A percentile compares a stretch with the other conserved stretches of the same genome.
phyloP scores from a whole-genome alignment of 1,140 invertebrate species.

The Lordiphosa collinella region DNA sequence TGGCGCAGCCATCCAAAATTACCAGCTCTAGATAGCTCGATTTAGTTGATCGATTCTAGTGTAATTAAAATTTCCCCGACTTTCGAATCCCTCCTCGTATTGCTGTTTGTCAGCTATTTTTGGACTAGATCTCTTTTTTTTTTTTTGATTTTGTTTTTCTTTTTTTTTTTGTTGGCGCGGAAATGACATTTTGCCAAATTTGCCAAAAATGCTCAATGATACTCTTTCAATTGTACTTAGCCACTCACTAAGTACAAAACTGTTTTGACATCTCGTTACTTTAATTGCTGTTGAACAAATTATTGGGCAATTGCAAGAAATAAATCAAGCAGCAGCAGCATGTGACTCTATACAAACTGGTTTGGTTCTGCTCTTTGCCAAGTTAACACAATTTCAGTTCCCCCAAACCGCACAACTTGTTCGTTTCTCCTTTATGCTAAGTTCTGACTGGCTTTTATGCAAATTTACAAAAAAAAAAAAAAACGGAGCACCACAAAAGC shows the following conservation, averaged over 20 bases:
- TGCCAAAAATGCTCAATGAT: too few species aligned
- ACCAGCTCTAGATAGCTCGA: too few species aligned
- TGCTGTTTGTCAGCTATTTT: conserved; percentile 32
- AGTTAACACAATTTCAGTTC: conserved; percentile 33
- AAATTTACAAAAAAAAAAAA: conserved; percentile 49
- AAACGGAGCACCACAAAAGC: conserved; percentile 19
- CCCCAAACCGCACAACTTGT: conserved; percentile 1
- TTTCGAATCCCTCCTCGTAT: too few species aligned
- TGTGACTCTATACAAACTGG: conserved; percentile 44
- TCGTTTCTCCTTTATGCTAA: conserved; percentile 41
- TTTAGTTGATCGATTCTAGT: too few species aligned
- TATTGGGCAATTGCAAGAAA: conserved; percentile 27
- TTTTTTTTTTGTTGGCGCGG: conserved; percentile 18
- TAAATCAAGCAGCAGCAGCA: conserved; percentile 52
- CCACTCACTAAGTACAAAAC: background rate
- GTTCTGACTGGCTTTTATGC: conserved; percentile 58
- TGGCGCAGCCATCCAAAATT: too few species aligned
- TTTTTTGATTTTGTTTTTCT: background rate
- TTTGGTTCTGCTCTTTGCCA: conserved; percentile 29
- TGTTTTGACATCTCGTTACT: conserved; percentile 14
- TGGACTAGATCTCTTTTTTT: conserved; percentile 35
- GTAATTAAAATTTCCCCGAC: too few species aligned
- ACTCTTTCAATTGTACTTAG: conserved; percentile 11
- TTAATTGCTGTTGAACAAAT: conserved; percentile 29
- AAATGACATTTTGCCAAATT: conserved; percentile 6